These are phyloP conservation scores for Azemiops feae DNA, from an alignment of 2,113 vertebrate species.

Conservation along the genomic window DNA sequence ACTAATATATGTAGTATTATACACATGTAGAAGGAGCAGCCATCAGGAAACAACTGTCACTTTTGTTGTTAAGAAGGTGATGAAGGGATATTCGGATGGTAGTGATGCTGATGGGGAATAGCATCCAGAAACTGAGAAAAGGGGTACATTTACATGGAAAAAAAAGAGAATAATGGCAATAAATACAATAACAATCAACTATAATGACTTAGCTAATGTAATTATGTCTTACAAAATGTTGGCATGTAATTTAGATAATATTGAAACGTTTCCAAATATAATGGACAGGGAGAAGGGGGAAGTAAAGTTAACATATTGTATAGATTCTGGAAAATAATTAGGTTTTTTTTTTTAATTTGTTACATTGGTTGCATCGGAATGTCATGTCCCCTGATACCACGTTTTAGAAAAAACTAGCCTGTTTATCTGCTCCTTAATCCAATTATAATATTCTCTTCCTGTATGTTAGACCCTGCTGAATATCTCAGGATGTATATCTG, in stretches of 20 bases:
- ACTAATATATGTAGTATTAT: background rate
- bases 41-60: background rate
- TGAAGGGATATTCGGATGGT: background rate
- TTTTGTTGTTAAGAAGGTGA: background rate
- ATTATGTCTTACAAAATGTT: background rate
- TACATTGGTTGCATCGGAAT: background rate
- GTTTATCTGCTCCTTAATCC: background rate
- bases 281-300: no score
- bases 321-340: background rate
- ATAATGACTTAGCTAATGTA: background rate
- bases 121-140: background rate
- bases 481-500: background rate
- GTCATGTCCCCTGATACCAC: background rate
- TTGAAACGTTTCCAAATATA: background rate
- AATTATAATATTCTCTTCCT: background rate
- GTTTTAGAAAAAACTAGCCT: background rate
- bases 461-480: background rate
- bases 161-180: background rate
- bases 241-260: background rate
- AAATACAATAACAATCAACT: background rate
- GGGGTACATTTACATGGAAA: background rate
- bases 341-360: background rate
- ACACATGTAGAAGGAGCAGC: background rate
- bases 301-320: background rate
- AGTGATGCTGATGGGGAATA: background rate